Conservation (phyloP, 1,140 invertebrate species). For the Zaprionus taronus region DNA sequence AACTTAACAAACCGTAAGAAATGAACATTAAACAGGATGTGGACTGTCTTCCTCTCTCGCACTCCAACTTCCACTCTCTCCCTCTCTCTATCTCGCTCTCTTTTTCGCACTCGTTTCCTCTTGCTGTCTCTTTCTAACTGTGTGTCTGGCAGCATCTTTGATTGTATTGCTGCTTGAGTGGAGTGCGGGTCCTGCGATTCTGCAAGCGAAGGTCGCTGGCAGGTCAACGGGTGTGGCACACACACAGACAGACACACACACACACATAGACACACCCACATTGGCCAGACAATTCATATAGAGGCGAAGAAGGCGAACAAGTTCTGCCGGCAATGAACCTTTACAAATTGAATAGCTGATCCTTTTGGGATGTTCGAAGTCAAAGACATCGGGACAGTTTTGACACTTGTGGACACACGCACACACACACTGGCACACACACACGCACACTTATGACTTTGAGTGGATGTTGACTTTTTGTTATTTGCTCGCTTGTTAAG, state of each 20-base stretch:
- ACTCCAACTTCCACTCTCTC: neutral
- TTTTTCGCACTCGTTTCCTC: neutral
- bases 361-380: slow-evolving; percentile 50
- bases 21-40: slow-evolving; percentile 73
- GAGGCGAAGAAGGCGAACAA: slow-evolving; percentile 3
- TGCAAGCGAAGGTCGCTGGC: slow-evolving; percentile 60
- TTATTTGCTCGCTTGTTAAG: slow-evolving; percentile 81
- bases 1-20: slow-evolving; percentile 78
- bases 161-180: slow-evolving; percentile 65
- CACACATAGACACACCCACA: neutral
- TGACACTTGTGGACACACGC: slow-evolving; percentile 38
- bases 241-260: neutral
- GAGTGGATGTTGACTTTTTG: slow-evolving; percentile 72
- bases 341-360: slow-evolving; percentile 63
- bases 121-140: neutral
- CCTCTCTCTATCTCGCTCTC: neutral
- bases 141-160: slow-evolving; percentile 40
- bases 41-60: slow-evolving; percentile 36
- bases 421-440: neutral
- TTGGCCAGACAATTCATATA: slow-evolving; percentile 26
- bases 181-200: slow-evolving; percentile 35
- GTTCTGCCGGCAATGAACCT: slow-evolving; percentile 42
- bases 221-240: slow-evolving; percentile 56
- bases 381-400: slow-evolving; percentile 27
- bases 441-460: slow-evolving; percentile 28